Evolutionary conservation across 2,113 vertebrate species (phyloP).

Genomic region (Zapornia atra): DNA sequence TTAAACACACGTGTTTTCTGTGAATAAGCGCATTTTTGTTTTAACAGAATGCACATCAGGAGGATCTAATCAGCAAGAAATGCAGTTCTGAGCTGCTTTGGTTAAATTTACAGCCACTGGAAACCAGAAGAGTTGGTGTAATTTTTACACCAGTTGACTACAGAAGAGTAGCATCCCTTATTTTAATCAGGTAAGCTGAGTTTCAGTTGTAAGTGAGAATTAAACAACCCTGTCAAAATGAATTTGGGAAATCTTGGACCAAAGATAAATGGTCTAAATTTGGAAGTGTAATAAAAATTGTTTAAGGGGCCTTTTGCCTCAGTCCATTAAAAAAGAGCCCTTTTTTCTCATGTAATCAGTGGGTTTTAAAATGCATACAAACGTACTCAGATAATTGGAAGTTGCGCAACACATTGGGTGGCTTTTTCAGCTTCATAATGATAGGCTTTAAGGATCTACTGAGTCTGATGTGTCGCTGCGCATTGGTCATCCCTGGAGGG

Average conservation of each 20-base stretch:
- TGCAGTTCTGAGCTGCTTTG: slow-evolving; percentile 73
- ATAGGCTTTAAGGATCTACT: not conserved
- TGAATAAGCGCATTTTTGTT: not conserved
- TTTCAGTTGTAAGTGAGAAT: not conserved
- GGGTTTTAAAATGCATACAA: not conserved
- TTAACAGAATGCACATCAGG: slow-evolving; percentile 49
- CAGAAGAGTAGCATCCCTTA: slow-evolving; percentile 87
- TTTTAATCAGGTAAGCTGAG: slow-evolving; percentile 87
- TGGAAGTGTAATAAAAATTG: not conserved
- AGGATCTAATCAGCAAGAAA: slow-evolving; percentile 39
- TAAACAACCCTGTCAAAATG: not conserved
- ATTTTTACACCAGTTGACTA: slow-evolving; percentile 89
- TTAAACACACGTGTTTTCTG: not conserved
- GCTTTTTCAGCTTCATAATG: not conserved
- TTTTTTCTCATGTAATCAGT: not conserved
- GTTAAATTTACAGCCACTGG: slow-evolving; percentile 87
- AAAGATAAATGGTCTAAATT: not conserved
- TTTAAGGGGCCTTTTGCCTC: not conserved
- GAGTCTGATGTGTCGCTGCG: not conserved
- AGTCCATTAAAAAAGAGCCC: not conserved
- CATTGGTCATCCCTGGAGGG: not conserved
- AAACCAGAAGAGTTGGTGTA: slow-evolving; percentile 84
- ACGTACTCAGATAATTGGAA: not conserved
- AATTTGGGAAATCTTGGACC: not conserved
- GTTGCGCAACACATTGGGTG: not conserved